phyloP scores from a whole-genome alignment of 2,888 invertebrate species.

The Alentia gelatinosa region DNA sequence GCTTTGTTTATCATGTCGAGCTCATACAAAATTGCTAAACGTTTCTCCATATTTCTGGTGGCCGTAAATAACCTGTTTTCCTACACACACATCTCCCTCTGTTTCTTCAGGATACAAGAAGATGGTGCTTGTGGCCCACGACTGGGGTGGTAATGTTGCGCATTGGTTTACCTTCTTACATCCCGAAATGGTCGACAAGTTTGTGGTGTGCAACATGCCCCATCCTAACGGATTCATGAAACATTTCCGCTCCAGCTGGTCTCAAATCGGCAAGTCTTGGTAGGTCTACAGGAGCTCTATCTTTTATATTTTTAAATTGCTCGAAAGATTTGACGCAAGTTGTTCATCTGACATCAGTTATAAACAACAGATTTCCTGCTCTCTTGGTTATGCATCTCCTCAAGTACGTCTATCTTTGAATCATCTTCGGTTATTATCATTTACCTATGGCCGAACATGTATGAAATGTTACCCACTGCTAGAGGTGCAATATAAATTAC shows the following conservation, averaged over 20 bases:
- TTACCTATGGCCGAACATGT: no score
- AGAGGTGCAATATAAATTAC: no score
- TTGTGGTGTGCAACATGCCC: conserved; percentile 86
- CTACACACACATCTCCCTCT: not conserved
- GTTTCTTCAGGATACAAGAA: conserved; percentile 71
- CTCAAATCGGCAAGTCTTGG: conserved; percentile 77
- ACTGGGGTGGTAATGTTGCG: conserved; percentile 87
- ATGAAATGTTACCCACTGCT: no score
- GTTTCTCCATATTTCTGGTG: no score
- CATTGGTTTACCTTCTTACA: conserved; percentile 85
- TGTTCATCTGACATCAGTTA: no score
- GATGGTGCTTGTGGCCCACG: conserved; percentile 85
- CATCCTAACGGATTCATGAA: conserved; percentile 85
- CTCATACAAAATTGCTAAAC: not conserved
- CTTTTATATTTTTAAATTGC: no score
- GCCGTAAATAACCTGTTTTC: not conserved
- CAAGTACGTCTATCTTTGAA: no score
- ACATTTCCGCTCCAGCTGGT: conserved; percentile 81
- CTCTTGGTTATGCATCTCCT: no score
- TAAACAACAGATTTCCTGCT: no score
- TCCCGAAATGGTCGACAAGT: conserved; percentile 85
- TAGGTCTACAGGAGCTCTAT: no score
- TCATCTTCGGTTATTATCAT: no score
- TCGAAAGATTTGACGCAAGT: no score
- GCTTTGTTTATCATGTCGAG: not conserved